Conservation (phyloP, 1,140 invertebrate genomes). For the Nixonia krombeini region DNA sequence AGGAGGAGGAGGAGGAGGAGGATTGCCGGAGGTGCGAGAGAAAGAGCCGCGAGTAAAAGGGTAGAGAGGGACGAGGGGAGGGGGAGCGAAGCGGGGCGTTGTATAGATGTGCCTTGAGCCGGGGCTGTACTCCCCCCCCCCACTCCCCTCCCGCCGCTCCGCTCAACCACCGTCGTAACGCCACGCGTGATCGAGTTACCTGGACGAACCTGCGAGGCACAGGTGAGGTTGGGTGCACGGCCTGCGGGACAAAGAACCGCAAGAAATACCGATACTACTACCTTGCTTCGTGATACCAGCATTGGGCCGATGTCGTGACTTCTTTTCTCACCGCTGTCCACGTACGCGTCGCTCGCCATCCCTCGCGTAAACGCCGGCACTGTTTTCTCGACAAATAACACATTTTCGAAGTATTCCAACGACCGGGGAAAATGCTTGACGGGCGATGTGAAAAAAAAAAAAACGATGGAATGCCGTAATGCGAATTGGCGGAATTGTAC, state of each 20-base stretch:
- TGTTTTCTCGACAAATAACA: neutral
- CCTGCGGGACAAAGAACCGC: conserved; percentile 67
- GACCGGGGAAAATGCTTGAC: too few relatives aligned
- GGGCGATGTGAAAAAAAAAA: too few relatives aligned
- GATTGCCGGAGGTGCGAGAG: neutral
- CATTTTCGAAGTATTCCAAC: neutral
- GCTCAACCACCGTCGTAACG: conserved; percentile 41
- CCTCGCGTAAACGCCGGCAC: too few relatives aligned
- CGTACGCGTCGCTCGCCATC: conserved; percentile 16
- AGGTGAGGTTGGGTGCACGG: conserved; percentile 60
- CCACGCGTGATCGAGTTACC: conserved; percentile 68
- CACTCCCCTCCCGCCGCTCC: conserved; percentile 35
- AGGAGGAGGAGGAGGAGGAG: neutral
- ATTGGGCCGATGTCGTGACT: conserved; percentile 58
- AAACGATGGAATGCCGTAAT: too few relatives aligned
- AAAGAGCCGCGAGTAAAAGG: conserved; percentile 16
- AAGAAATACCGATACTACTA: conserved; percentile 68
- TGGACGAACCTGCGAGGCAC: conserved; percentile 59
- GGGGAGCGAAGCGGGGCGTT: conserved; percentile 7
- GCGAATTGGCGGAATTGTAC: too few relatives aligned
- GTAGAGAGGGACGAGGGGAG: conserved; percentile 10
- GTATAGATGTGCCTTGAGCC: conserved; percentile 13
- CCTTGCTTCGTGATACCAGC: conserved; percentile 52
- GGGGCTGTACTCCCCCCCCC: conserved; percentile 11
- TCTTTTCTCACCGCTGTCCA: conserved; percentile 28